Percentiles rank a stretch among this genome's conserved stretches.
Conservation (phyloP, 53 echinoderm and acorn worm genomes). For the Crossaster papposus region DNA sequence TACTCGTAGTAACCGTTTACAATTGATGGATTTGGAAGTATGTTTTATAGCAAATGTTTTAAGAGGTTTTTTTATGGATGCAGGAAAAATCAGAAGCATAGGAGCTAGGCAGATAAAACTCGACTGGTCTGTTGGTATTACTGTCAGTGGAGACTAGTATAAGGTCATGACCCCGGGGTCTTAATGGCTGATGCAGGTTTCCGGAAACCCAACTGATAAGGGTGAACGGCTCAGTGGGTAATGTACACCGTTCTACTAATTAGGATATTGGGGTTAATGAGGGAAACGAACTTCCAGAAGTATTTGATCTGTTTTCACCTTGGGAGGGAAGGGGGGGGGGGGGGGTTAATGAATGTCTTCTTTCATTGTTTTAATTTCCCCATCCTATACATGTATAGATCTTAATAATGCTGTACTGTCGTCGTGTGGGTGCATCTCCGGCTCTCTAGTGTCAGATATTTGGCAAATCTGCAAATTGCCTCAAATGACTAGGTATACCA, state of each 20-base stretch:
- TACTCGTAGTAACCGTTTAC: no score
- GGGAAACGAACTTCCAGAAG: background rate
- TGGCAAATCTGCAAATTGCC: no score
- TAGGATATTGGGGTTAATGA: background rate
- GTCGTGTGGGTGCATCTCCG: no score
- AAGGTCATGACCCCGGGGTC: background rate
- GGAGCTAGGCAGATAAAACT: background rate
- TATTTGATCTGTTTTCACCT: background rate
- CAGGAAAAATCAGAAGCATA: no score
- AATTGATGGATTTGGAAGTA: no score
- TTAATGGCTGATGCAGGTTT: background rate
- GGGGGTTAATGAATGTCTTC: background rate
- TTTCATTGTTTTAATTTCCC: background rate
- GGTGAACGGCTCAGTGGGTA: background rate
- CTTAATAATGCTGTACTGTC: no score
- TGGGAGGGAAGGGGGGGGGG: no score
- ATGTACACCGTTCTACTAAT: background rate
- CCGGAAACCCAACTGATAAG: background rate
- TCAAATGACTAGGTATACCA: no score
- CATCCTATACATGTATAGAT: no score
- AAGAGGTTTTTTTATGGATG: no score
- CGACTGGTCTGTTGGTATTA: background rate
- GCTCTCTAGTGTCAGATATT: no score
- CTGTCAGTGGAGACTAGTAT: background rate
- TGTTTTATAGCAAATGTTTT: no score